Base-by-base conservation (phyloP, 2,797 vertebrate genomes). In the Ctenochaetus hawaiiensis region DNA sequence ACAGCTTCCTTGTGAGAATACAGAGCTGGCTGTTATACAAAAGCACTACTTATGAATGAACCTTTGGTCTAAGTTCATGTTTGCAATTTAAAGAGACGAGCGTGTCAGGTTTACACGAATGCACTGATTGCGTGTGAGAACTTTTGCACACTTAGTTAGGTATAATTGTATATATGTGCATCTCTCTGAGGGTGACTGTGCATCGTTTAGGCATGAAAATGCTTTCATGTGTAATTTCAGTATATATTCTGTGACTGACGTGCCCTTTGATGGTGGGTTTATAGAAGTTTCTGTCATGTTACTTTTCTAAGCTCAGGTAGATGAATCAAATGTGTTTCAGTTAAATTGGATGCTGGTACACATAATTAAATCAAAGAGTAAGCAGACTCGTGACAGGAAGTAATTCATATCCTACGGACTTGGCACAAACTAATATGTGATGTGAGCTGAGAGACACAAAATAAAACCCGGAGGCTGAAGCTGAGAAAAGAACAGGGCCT, bases 391-490 rank as follows among this genome's bases (percentile, higher is more conserved):
- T 88, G 72, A 87, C 79, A 90, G 90, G 87, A 91, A 89, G 77
- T 80, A 47, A 89, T 56, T 89, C 54, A 91, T 89, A 92, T 91
- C 84, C 79, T 82, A 69, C 44, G 80, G 61, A 83, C 43, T 80
- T 89, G 70, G 67, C 81, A 83, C 11, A 49, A 80, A 77, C 64
- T 82, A 79, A 82, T 65, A 58, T 39, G 53, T 70, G 61, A 89
- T 77, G 60, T 57, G 80, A 34, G 51, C 53, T 37, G 43, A 75
- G 61, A 80, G 76, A 90, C 76, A 72, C 68, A 43, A 68, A 83
- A 81, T 57, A 61, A 52, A 81, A 78, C 54, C 11, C 53, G 8
- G 6, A 61, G 51, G 34, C 39, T 59, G 69, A 58, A n/a, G 69
- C 3, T 16, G 12, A 77, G 48, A 54, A 58, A 72, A 77, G 56